A percentile compares a stretch with the other conserved stretches of the same genome.
These are phyloP conservation scores for Tipula lateralis DNA, from an alignment of 2,888 invertebrate species.

Conservation along the genomic window DNA sequence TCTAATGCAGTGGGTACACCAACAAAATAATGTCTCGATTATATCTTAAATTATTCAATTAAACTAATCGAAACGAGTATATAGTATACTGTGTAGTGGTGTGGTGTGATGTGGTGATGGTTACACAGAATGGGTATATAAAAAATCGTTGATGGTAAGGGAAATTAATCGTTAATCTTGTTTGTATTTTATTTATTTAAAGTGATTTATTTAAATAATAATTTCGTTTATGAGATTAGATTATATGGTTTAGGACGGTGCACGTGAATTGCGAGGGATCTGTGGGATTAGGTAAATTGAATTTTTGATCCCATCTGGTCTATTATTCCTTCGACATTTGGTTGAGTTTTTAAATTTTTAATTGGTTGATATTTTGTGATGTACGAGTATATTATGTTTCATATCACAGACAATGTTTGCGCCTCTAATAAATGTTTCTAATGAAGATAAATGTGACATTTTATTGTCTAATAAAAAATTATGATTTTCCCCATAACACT, in stretches of 20 bases:
- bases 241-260: background rate
- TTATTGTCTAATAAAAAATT: too few relatives aligned
- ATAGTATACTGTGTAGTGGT: background rate
- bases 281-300: background rate
- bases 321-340: too few relatives aligned
- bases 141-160: background rate
- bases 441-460: too few relatives aligned
- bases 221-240: background rate
- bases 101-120: background rate
- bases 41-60: conserved; percentile 15
- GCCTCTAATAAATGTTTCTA: too few relatives aligned
- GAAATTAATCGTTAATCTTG: background rate
- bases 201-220: background rate
- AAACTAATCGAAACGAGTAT: background rate
- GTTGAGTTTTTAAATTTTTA: too few relatives aligned
- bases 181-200: background rate
- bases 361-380: too few relatives aligned
- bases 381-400: too few relatives aligned
- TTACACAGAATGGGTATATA: background rate
- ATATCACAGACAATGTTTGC: too few relatives aligned
- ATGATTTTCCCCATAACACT: too few relatives aligned
- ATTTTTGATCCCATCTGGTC: background rate
- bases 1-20: background rate
- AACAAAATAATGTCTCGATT: background rate
- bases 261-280: background rate